phyloP scores from a whole-genome alignment of 2,797 vertebrate species.

The Pseudocheirus occidentalis region DNA sequence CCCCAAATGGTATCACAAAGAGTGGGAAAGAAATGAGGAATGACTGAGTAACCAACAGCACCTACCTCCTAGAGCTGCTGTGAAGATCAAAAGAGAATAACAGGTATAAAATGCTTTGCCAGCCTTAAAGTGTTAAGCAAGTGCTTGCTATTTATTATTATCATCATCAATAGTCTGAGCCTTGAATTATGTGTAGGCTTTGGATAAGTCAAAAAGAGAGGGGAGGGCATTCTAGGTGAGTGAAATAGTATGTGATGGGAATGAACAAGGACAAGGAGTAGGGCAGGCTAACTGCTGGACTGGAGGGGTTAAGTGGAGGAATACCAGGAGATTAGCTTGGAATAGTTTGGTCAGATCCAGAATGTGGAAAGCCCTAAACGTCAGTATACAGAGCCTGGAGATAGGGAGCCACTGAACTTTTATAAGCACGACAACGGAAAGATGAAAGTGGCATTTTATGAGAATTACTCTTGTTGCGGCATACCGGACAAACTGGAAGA shows the following conservation, averaged over 20 bases:
- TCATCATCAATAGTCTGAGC: background rate
- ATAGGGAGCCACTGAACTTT: background rate
- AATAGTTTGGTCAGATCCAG: background rate
- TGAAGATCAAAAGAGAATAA: background rate
- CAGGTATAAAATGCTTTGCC: background rate
- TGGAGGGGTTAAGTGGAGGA: accelerated
- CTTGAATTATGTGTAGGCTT: background rate
- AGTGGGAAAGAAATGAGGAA: background rate
- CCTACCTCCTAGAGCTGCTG: background rate
- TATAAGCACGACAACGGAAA: background rate
- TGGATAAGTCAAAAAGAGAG: background rate
- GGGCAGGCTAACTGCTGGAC: background rate
- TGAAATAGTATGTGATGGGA: background rate
- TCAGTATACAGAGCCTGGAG: background rate
- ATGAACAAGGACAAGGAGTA: background rate
- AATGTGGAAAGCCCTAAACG: background rate
- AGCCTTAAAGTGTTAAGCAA: background rate
- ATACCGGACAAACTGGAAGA: background rate
- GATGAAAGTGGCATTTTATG: conserved; percentile 5
- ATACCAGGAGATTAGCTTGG: background rate
- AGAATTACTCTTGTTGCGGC: background rate
- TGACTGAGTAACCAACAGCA: background rate
- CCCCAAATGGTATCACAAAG: background rate
- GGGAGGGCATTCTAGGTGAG: no score
- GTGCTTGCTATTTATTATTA: background rate